Conservation (phyloP, 2,113 vertebrate species). For the Ophthalmolycus amberensis region DNA sequence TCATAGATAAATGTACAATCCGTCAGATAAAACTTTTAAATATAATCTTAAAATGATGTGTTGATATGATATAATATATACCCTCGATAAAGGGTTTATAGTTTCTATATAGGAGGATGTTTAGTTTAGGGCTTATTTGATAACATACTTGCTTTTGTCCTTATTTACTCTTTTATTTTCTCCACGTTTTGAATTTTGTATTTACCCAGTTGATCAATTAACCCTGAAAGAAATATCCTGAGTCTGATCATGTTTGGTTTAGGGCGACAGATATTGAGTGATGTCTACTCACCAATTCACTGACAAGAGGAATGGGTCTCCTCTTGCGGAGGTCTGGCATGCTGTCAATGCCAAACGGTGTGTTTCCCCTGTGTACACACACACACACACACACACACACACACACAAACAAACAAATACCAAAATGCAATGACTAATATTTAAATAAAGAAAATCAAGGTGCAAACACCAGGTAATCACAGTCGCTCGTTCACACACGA, state of each 20-base stretch:
- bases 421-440: slow-evolving; percentile 16
- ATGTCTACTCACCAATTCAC: slow-evolving; percentile 92
- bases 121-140: not conserved
- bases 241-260: not conserved
- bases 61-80: no score
- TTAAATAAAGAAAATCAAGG: not conserved
- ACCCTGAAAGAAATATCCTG: not conserved
- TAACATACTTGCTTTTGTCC: not conserved
- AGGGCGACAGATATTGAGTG: not conserved
- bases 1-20: not conserved
- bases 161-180: not conserved
- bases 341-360: slow-evolving; percentile 96
- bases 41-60: not conserved
- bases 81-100: not conserved
- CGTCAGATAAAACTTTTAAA: not conserved
- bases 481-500: not conserved
- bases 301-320: slow-evolving; percentile 94
- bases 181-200: not conserved
- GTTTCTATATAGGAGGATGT: not conserved
- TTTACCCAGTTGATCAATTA: not conserved
- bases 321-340: slow-evolving; percentile 95
- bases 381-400: slow-evolving; percentile 37
- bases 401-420: slow-evolving; percentile 14
- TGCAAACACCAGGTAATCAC: not conserved
- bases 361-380: slow-evolving; percentile 81